Evolutionary conservation across 1,140 invertebrate species (phyloP).

Genomic region (Argopecten irradians): DNA sequence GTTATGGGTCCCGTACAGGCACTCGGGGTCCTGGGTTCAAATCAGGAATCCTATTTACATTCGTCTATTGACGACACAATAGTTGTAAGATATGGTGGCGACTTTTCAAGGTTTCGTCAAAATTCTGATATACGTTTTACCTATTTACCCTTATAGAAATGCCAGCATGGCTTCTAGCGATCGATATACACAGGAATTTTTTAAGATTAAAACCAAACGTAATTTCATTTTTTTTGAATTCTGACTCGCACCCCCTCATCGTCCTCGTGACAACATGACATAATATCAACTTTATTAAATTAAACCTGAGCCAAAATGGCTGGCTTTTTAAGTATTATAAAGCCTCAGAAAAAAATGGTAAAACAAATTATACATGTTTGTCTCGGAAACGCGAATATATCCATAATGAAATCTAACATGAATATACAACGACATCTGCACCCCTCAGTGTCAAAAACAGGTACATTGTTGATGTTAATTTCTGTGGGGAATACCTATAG

Average conservation of each 20-base stretch:
- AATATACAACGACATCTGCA: background rate
- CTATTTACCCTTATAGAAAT: background rate
- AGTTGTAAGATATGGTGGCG: background rate
- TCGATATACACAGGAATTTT: background rate
- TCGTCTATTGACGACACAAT: too few relatives aligned
- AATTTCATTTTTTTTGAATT: background rate
- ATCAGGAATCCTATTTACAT: too few relatives aligned
- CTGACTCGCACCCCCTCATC: background rate
- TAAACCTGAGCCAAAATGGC: background rate
- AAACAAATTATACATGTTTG: background rate
- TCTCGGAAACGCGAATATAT: background rate
- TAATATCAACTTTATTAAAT: background rate
- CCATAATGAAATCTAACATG: background rate
- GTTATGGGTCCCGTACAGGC: too few relatives aligned
- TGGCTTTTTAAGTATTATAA: background rate
- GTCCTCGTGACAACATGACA: background rate
- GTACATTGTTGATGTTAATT: background rate
- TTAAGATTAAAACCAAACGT: background rate
- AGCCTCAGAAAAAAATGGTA: background rate
- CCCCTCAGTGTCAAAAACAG: background rate
- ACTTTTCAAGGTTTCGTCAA: background rate
- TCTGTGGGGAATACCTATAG: background rate
- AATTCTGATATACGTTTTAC: background rate
- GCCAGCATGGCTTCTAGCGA: background rate
- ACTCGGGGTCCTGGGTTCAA: too few relatives aligned